Percentiles rank a stretch among this genome's conserved stretches.
phyloP scores from a whole-genome alignment of 2,888 invertebrate genomes.

The Ophioninae sp. region DNA sequence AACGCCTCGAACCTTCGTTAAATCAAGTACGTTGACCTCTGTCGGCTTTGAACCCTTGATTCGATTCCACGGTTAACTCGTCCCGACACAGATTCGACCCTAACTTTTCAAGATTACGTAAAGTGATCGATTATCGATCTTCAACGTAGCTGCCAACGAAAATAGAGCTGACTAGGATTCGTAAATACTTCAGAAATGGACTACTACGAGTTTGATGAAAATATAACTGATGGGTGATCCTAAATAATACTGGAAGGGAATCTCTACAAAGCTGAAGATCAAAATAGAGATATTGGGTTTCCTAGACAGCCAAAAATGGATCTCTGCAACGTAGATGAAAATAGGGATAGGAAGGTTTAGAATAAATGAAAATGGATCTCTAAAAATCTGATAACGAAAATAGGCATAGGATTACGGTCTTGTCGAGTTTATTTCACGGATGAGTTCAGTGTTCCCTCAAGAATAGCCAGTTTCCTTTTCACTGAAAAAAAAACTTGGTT shows the following conservation, averaged over 20 bases:
- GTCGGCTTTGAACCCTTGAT: constrained; percentile 15
- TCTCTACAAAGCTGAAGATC: too few relatives aligned
- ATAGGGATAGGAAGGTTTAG: not conserved
- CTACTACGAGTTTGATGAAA: too few relatives aligned
- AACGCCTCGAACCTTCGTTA: constrained; percentile 19
- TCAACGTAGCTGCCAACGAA: not conserved
- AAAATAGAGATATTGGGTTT: too few relatives aligned
- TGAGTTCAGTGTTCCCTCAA: not conserved
- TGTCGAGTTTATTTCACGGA: not conserved
- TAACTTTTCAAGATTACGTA: not conserved
- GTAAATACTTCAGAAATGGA: too few relatives aligned
- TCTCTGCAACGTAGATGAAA: not conserved
- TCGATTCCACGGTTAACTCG: not conserved
- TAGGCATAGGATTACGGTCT: not conserved
- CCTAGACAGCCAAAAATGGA: too few relatives aligned
- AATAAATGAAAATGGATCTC: not conserved
- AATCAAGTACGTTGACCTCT: constrained; percentile 32
- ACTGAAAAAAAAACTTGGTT: too few relatives aligned
- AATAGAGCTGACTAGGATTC: not conserved
- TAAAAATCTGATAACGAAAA: not conserved
- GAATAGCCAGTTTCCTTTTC: not conserved
- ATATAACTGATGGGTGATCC: too few relatives aligned
- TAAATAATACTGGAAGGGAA: too few relatives aligned
- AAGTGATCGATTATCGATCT: not conserved
- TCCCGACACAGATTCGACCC: not conserved